Evolutionary conservation across 2,888 invertebrate species (phyloP).

Genomic region (Rhaphigaster nebulosa): DNA sequence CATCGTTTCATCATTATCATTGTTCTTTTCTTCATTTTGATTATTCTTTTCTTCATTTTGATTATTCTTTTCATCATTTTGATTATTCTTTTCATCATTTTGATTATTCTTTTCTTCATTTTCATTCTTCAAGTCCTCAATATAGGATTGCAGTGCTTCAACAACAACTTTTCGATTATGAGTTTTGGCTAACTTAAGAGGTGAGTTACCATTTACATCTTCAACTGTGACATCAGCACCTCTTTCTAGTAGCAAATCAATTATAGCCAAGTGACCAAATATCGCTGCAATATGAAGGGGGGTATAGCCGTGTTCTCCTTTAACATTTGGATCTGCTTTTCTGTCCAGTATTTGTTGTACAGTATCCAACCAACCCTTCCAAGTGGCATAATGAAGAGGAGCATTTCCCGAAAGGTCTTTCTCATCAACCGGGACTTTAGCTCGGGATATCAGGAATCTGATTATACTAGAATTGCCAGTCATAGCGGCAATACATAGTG

Average conservation of each 20-base stretch:
- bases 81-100: neutral
- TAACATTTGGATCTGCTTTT: conserved; percentile 8
- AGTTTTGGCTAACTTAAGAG: neutral
- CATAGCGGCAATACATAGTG: neutral
- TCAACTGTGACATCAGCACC: neutral
- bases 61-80: neutral
- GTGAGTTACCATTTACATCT: neutral
- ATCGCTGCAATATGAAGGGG: neutral
- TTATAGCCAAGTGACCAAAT: conserved; percentile 7
- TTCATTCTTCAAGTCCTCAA: neutral
- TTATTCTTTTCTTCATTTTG: too few relatives aligned
- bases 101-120: neutral
- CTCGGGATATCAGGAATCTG: neutral
- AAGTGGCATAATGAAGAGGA: neutral
- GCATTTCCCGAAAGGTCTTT: neutral
- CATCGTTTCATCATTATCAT: neutral
- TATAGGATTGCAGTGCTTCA: neutral
- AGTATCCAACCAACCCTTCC: conserved; percentile 12
- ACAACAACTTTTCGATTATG: neutral
- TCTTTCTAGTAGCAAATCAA: neutral
- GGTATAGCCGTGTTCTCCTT: neutral
- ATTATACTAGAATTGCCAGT: neutral
- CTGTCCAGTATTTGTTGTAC: neutral
- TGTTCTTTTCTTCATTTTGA: neutral
- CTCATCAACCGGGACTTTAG: neutral